Base-by-base conservation (phyloP, 2,888 invertebrate species). In the Apantesis nais region DNA sequence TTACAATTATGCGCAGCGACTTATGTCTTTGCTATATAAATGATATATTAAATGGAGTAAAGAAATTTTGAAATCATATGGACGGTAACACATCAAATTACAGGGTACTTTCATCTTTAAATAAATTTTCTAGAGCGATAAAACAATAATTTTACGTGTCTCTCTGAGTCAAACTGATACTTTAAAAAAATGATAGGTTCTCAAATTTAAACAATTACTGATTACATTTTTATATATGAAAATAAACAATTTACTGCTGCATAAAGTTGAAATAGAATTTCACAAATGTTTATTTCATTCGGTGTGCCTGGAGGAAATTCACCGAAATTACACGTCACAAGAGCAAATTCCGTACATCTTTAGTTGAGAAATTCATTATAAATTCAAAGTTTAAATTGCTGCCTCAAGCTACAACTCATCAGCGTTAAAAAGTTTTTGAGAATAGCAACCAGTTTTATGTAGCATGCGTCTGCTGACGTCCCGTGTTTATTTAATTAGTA, bases 361-460 rank as follows among this genome's bases (percentile, higher is more conserved):
- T 85, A 86, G 87, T 86, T 84, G 84, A 86, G 84, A 85, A 87
- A 90, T 90, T 91, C 86, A 86, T 90, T 89, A 89, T 91, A 87
- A 90, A 89, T 90, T 89, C 89, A 87, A 90, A 92, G 90, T 91
- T 92, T 88, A 88, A 92, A 93, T 90, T 92, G 89, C 88, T 83
- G 88, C 88, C 86, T 83, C 78, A 77, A 89, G 90, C 88, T 88
- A 88, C 87, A 89, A 87, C 91, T 92, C 90, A 92, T 93, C 92
- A 92, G 82, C 87, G 86, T 91, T 92, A 91, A 90, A 90, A 92
- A 91, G 86, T 92, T 92, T 87, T 73, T 73, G 78, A 76, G 82
- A 85, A 86, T 83, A 83, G 79, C 84, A 83, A 78, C 79, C 81
- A 73, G 78, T 79, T 87, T 85, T 83, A 85, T 83, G 84, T 81